Evolutionary conservation across 2,113 vertebrate species (phyloP), one percentile per base, ranked within the genome.

Genomic region (Colaptes auratus): DNA sequence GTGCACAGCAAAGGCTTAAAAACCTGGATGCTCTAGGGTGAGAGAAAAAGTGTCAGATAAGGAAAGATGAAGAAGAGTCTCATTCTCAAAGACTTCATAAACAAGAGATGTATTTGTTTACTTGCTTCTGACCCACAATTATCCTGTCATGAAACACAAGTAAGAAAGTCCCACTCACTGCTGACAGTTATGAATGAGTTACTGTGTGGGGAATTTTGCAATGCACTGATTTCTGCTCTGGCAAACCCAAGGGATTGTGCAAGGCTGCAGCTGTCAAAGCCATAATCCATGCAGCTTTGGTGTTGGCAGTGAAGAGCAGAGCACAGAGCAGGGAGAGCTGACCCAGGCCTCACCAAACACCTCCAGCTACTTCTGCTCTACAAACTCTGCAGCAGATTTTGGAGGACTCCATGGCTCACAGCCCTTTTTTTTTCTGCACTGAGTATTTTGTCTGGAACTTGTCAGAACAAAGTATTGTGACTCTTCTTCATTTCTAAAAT

Each of bases 221-320:
- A 65, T 0, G 1, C 82, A 30, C 73, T 75, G 88, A 88, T 92
- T 93, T 90, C 86, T 88, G 76, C 70, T 44, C 1, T 35, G 53
- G 82, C 58, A 80, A 81, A 83, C 66, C 65, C 27, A 70, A 74
- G 65, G 0, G 3, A 77, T 80, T 96, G 88, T 71, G 76, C 69
- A 80, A 96, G 92, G 69, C 75, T 14, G 7, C 92, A 93, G 96
- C 95, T 93, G 95, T 91, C 90, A 80, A 7, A 75, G 72, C 53
- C 36, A 7, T 80, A 80, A 94, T 94, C 88, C 7, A 0, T 15
- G 50, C 7, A 61, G 65, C 69, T 83, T 74, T 8, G 7, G 76
- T 30, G 93, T 60, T 0, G 0, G 61, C 79, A 67, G 46, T 3
- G n/a, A 58, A 80, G 84, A 92, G 66, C 78, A 30, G 71, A 94